phyloP scores from a whole-genome alignment of 2,113 vertebrate species.

The Pygoscelis adeliae region DNA sequence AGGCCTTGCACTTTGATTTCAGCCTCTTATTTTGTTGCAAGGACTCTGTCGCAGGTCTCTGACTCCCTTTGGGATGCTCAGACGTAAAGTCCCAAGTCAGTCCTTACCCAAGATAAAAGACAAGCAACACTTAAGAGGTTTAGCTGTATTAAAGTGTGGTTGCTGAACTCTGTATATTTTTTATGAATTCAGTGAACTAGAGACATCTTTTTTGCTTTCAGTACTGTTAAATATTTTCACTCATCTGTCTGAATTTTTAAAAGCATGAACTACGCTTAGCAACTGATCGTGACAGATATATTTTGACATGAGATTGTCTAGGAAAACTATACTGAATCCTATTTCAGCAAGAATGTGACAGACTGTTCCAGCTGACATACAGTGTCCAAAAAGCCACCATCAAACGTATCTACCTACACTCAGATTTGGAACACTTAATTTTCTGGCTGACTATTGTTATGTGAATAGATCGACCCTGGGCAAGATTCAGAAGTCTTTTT shows the following conservation, averaged over 20 bases:
- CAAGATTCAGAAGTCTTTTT: not conserved
- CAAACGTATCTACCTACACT: fast-evolving
- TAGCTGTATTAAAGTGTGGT: not conserved
- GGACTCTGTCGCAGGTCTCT: not conserved
- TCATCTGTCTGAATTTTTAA: not conserved
- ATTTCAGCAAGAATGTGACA: not conserved
- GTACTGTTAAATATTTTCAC: slow-evolving; percentile 1
- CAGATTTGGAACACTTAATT: not conserved
- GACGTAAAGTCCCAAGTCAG: not conserved
- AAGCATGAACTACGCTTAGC: not conserved
- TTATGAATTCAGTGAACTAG: not conserved
- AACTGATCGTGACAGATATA: not conserved
- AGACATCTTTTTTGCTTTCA: not conserved
- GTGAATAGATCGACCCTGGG: not conserved
- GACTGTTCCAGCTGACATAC: not conserved
- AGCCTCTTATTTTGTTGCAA: not conserved
- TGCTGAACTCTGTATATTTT: not conserved
- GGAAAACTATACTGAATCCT: not conserved
- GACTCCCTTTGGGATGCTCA: not conserved
- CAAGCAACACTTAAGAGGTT: not conserved
- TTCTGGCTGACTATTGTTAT: not conserved
- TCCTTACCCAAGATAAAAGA: not conserved
- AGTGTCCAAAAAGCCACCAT: not conserved
- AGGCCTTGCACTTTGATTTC: not conserved
- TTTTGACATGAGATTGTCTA: slow-evolving; percentile 5